phyloP scores from a whole-genome alignment of 2,113 vertebrate species.

The Turdus rufiventris region DNA sequence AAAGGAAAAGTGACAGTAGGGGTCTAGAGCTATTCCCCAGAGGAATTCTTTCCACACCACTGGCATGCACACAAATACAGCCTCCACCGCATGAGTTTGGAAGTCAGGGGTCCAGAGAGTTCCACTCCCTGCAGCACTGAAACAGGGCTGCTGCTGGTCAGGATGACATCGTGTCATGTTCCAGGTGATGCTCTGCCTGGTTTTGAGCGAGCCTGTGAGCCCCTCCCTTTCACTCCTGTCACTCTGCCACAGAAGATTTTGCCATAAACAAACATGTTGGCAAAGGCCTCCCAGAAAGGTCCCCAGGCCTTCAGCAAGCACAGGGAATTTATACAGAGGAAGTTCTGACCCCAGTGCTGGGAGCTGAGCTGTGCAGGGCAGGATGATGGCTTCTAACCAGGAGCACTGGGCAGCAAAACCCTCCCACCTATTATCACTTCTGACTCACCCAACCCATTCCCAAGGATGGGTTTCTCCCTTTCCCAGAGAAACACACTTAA shows the following conservation, averaged over 20 bases:
- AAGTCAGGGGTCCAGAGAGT: background rate
- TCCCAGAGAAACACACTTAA: background rate
- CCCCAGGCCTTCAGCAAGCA: background rate
- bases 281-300: background rate
- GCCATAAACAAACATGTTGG: background rate
- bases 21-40: background rate
- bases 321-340: background rate
- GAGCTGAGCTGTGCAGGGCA: background rate
- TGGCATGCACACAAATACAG: background rate
- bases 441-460: background rate
- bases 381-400: background rate
- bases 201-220: background rate
- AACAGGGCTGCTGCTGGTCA: background rate
- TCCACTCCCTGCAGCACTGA: background rate
- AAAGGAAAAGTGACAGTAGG: background rate
- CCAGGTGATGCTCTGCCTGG: background rate
- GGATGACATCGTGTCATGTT: accelerated
- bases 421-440: background rate
- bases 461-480: background rate
- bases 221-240: background rate
- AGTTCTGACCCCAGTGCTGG: accelerated
- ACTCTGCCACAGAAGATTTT: background rate
- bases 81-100: background rate
- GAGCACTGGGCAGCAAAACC: background rate
- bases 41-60: background rate